Conservation (phyloP, 2,888 invertebrate genomes). For the Elysia crispata region DNA sequence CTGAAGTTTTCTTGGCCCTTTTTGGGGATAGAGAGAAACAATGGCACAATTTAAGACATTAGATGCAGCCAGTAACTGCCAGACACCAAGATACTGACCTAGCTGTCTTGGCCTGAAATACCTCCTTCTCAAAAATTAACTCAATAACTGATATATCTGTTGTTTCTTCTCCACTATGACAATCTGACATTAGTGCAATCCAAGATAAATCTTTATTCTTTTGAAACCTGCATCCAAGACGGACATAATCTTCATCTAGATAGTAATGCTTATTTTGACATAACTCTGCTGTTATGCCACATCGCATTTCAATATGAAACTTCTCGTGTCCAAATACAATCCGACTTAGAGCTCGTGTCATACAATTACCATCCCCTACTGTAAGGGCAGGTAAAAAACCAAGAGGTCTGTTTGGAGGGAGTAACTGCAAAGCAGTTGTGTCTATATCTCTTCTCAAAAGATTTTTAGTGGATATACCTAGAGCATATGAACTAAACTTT, state of each 20-base stretch:
- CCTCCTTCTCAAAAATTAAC: constrained; percentile 14
- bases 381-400: no score
- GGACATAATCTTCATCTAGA: neutral
- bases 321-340: no score
- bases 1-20: neutral
- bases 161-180: constrained; percentile 23
- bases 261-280: neutral
- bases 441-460: neutral
- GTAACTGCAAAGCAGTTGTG: no score
- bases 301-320: no score
- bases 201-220: neutral
- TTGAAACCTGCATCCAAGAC: neutral
- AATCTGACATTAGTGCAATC: constrained; percentile 4
- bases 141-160: neutral
- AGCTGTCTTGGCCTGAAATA: neutral
- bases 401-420: no score
- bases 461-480: no score
- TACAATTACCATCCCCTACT: no score
- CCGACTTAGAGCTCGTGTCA: no score
- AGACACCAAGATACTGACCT: neutral
- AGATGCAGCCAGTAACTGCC: constrained; percentile 3
- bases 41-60: constrained; percentile 18
- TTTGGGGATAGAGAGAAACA: constrained; percentile 1
- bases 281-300: neutral
- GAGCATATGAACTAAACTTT: neutral